phyloP scores from a whole-genome alignment of 2,113 vertebrate genomes.

The Peromyscus maniculatus region DNA sequence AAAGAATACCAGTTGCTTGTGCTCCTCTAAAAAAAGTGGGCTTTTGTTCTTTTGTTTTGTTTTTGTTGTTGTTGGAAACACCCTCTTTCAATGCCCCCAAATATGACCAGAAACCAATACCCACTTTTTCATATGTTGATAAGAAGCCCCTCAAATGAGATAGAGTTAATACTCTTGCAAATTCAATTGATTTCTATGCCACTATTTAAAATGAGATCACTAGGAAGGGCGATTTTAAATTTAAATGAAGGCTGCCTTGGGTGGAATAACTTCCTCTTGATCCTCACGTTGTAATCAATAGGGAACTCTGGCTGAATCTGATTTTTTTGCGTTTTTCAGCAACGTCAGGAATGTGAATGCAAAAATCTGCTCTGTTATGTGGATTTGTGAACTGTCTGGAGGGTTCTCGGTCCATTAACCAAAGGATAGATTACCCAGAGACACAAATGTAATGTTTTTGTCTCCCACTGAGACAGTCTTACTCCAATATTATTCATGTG shows the following conservation, averaged over 20 bases:
- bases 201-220: slow-evolving; percentile 76
- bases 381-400: slow-evolving; percentile 85
- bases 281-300: slow-evolving; percentile 79
- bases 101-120: neutral
- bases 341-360: slow-evolving; percentile 81
- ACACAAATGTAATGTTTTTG: slow-evolving; percentile 80
- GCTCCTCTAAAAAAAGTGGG: neutral
- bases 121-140: neutral
- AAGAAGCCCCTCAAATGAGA: slow-evolving; percentile 26
- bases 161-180: slow-evolving; percentile 77
- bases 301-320: slow-evolving; percentile 74
- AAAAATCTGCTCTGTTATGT: slow-evolving; percentile 78
- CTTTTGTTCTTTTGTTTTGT: neutral
- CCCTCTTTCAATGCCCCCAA: neutral
- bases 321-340: slow-evolving; percentile 74
- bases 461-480: slow-evolving; percentile 79
- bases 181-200: slow-evolving; percentile 71
- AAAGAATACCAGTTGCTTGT: neutral
- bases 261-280: slow-evolving; percentile 78
- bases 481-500: slow-evolving; percentile 58
- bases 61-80: neutral
- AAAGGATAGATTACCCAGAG: slow-evolving; percentile 83
- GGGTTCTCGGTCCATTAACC: slow-evolving; percentile 85
- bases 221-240: slow-evolving; percentile 80
- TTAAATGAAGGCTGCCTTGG: slow-evolving; percentile 82